Conservation (phyloP, 2,113 vertebrate genomes). For the Calonectris borealis region DNA sequence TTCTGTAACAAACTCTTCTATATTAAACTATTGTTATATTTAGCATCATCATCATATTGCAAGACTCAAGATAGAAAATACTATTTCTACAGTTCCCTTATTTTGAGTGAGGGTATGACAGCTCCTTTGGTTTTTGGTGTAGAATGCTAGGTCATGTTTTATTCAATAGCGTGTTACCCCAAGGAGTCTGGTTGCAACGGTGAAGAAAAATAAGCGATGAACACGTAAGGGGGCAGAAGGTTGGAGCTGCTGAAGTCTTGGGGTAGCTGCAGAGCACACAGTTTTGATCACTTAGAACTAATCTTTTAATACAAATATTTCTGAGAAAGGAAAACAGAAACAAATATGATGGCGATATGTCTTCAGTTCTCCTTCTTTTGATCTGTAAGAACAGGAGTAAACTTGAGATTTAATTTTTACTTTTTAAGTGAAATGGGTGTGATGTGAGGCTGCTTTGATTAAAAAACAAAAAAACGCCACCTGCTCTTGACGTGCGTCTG, state of each 20-base stretch:
- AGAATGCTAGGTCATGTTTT: background rate
- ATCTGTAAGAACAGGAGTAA: background rate
- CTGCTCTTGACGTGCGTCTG: fast-evolving
- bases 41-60: background rate
- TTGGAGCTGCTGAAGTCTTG: background rate
- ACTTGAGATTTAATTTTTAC: background rate
- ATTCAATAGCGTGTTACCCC: background rate
- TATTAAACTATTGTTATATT: background rate
- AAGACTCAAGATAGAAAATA: background rate
- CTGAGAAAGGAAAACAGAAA: background rate
- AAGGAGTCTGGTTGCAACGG: background rate
- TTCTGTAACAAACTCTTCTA: background rate
- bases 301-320: background rate
- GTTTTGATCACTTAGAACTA: background rate
- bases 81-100: background rate
- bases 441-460: background rate
- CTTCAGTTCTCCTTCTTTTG: background rate
- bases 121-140: background rate
- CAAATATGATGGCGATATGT: background rate
- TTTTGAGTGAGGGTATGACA: background rate
- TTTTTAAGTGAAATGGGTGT: background rate
- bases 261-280: background rate
- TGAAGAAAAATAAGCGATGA: background rate
- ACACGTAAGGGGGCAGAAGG: background rate
- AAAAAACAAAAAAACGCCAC: background rate